Percentiles rank a stretch among this genome's conserved stretches.
Conservation (phyloP, 2,113 vertebrate species). For the Tympanuchus pallidicinctus region DNA sequence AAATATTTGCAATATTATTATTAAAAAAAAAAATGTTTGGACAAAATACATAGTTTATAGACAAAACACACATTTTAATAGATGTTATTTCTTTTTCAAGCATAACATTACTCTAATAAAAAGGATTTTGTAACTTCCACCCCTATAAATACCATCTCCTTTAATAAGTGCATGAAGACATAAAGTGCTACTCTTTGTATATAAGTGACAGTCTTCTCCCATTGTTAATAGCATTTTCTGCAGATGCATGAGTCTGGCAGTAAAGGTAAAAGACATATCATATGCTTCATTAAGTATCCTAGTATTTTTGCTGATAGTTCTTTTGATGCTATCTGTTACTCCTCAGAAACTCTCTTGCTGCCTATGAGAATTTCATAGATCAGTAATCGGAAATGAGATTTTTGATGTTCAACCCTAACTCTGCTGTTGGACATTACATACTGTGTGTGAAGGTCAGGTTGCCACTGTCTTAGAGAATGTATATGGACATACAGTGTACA, state of each 20-base stretch:
- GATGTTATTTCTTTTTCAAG: background rate
- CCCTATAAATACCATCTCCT: background rate
- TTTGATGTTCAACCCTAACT: slow-evolving; percentile 28
- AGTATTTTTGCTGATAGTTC: slow-evolving; percentile 50
- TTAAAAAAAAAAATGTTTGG: background rate
- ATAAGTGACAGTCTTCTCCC: background rate
- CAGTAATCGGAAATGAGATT: slow-evolving; percentile 60
- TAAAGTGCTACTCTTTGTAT: background rate
- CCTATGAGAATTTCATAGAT: slow-evolving; percentile 61
- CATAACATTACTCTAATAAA: background rate
- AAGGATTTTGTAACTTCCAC: background rate
- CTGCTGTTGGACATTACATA: background rate
- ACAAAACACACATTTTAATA: background rate
- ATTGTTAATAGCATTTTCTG: background rate
- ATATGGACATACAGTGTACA: background rate
- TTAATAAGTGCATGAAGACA: background rate
- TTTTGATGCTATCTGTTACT: slow-evolving; percentile 51
- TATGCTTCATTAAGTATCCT: background rate
- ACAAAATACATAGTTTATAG: background rate
- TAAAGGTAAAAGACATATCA: background rate
- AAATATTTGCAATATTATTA: background rate
- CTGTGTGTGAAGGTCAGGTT: slow-evolving; percentile 59
- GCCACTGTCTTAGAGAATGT: background rate
- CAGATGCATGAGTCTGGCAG: background rate
- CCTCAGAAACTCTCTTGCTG: background rate